Base-by-base conservation (phyloP, 2,113 vertebrate genomes). In the Gasterosteus aculeatus region DNA sequence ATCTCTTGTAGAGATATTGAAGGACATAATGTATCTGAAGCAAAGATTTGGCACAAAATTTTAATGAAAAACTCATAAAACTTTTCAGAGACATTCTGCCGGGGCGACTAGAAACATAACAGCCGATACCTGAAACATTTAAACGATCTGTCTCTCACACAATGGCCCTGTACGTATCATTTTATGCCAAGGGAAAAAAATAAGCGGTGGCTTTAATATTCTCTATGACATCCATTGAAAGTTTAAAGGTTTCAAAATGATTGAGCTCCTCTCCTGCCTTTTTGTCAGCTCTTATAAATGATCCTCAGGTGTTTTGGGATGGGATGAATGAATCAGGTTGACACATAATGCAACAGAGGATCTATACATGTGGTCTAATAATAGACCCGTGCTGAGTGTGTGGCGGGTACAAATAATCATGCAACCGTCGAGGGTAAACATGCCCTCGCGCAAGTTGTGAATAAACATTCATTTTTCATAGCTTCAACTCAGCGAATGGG, bases 311-410 rank as follows among this genome's bases (percentile, higher is more conserved):
- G 88, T 78, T 86, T 83, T 70, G 67, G 60, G 72, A 89, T 75
- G 31, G 71, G 77, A 85, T 42, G 73, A 85, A 91, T 92, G 88
- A 91, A 91, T 92, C 84, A 91, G 76, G 49, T 16, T 79, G 89
- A 87, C 89, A 88, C 61, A 85, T 85, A 57, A 75, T 71, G 74
- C 67, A 69, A 80, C 69, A 87, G 77, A 77, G 64, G 63, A 80
- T 72, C 82, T 49, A 84, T 73, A 77, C 59, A 46, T 51, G 44
- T 61, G 42, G 11, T 68, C 85, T 90, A 85, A 72, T 72, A 78
- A 86, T 90, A 86, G 87, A 77, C 39, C 22, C 19, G 10, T 38
- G 78, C 46, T 53, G 73, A 82, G 67, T 75, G 54, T 69, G 77
- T 49, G 11, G 57, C 57, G 78, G 47, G 49, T 82, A 56, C 63